Base-by-base conservation (phyloP, 2,888 invertebrate genomes). In the Chamaedrilus cognettii region DNA sequence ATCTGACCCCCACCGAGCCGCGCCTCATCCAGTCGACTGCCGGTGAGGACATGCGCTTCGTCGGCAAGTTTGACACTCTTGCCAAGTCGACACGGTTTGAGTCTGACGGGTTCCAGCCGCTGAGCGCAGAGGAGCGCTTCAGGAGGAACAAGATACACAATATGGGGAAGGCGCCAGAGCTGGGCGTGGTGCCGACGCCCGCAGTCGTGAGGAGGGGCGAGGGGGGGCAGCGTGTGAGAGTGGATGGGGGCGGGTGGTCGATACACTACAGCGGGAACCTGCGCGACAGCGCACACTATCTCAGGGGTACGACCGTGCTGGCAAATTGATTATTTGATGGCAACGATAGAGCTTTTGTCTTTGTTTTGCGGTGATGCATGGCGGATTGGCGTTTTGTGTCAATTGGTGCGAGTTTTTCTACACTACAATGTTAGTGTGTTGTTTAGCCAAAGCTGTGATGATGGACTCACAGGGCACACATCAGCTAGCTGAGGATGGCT, bases 51-150 rank as follows among this genome's bases (percentile, higher is more conserved):
- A 26, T 56, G 50, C 23, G 26, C 15, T 69, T 66, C 26, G 66
- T 69, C 0, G 64, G 34, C 2, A 11, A 30, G 26, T 67, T 67
- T 32, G 51, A 28, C 2, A 31, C 31, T 1, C 31, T 5, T 26
- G 31, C 31, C 19, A 15, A 50, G 3, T 26, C 28, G 35, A 57
- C 33, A 15, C 50, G 66, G 26, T 60, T 49, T 26, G 42, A 31
- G 3, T 50, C 31, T 0, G 69, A 69, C 50, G 5, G n/a, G n/a
- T 63, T 58, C 33, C 28, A 7, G 3, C 69, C 69, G 15, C 42
- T 69, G n/a, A 69, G 66, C 11, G 64, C 66, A 2, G 55, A 63
- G n/a, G 52, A 64, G 7, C 23, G 69, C 31, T 69, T 35, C 15
- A 3, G 32, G 1, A 49, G 26, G 51, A 62, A 62, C 19, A 62